Evolutionary conservation across 1,140 invertebrate species (phyloP), one percentile per base, ranked within the genome.

Genomic region (Drosophila ercepeae): DNA sequence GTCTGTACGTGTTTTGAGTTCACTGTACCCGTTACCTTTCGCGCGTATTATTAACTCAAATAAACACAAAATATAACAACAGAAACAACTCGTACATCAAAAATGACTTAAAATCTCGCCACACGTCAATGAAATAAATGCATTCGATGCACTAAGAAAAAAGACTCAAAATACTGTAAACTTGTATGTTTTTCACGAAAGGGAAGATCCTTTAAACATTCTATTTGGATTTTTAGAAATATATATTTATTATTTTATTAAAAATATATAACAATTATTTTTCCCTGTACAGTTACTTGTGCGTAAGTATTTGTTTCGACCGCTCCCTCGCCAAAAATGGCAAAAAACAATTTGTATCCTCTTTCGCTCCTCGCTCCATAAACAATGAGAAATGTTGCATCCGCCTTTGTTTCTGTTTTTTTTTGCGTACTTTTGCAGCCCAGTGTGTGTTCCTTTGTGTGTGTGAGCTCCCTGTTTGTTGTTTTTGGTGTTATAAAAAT

Each of bases 1-100:
- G n/a, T 13, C 2, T 57, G 57, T 18, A 67, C 16, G 65, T 52
- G 64, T 78, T 58, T 75, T 23, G 68, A 86, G 81, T 86, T 86
- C 81, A 86, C 67, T 88, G 81, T 86, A 86, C 81, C 60, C 82
- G 82, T 88, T 86, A 86, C 81, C 82, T 88, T 84, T 69, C 19
- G 18, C 52, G 67, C 46, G 44, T 70, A 78, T 78, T 78, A 73
- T 78, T 78, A 78, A 78, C 61, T 73, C 34, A 77, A 77, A 77
- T 77, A 68, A 55, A 74, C 54, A 44, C 34, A 60, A 49, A 48
- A 59, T 42, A 72, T 61, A 68, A 45, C 44, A 57, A 21, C 67
- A 72, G 41, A 49, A 79, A 51, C 51, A 74, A 45, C 51, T 86
- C 81, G 81, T 86, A 86, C 59, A 88, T 86, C 81, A 86, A 86